Conservation (phyloP, 2,888 invertebrate genomes). For the Drosophila differens region DNA sequence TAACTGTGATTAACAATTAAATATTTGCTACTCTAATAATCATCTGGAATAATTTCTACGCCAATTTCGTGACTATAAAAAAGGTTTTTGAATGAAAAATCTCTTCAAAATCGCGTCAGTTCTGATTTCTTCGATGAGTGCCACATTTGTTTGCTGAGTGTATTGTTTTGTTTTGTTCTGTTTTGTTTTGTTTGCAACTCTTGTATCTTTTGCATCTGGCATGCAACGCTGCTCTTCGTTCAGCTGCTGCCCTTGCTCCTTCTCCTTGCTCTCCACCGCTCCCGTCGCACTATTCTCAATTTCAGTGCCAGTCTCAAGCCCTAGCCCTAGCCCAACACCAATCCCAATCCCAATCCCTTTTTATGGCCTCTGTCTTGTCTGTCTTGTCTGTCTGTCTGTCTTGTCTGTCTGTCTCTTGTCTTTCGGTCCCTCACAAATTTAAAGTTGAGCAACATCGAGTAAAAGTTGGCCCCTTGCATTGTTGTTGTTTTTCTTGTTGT, state of each 20-base stretch:
- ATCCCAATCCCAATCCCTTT: slow-evolving; percentile 54
- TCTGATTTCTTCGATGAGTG: background rate
- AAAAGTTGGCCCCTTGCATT: slow-evolving; percentile 73
- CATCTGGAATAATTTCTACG: background rate
- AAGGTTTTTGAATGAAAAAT: background rate
- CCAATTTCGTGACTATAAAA: background rate
- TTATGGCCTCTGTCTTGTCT: slow-evolving; percentile 48
- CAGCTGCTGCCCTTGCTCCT: slow-evolving; percentile 6
- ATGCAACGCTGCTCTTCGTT: slow-evolving; percentile 37
- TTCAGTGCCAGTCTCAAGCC: slow-evolving; percentile 42
- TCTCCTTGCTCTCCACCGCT: background rate
- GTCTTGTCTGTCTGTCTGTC: background rate
- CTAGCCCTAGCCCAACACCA: slow-evolving; percentile 51
- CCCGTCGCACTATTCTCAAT: slow-evolving; percentile 7
- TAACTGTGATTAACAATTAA: background rate
- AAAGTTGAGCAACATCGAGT: slow-evolving; percentile 77
- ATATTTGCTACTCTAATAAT: background rate
- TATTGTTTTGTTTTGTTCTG: background rate
- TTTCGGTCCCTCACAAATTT: slow-evolving; percentile 52
- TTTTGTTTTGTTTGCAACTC: background rate
- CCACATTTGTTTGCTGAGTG: background rate
- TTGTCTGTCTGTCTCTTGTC: background rate
- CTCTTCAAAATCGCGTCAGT: background rate
- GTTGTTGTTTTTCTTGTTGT: slow-evolving; percentile 20
- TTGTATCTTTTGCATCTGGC: slow-evolving; percentile 53